phyloP scores from a whole-genome alignment of 2,888 invertebrate genomes.

The Epinotia ramella region DNA sequence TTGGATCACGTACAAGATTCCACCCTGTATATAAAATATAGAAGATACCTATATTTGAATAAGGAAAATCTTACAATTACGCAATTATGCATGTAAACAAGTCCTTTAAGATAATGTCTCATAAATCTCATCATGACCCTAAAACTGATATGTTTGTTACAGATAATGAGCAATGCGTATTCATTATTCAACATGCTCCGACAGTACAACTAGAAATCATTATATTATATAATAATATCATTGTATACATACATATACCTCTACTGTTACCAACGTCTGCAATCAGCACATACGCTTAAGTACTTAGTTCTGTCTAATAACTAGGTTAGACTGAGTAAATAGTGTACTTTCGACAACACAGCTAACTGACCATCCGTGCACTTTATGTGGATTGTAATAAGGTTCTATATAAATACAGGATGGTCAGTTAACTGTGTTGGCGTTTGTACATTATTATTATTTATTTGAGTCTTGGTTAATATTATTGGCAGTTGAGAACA shows the following conservation, averaged over 20 bases:
- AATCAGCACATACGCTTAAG: not conserved
- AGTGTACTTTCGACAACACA: too few species aligned
- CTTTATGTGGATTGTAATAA: too few species aligned
- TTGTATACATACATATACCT: not conserved
- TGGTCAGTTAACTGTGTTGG: too few species aligned
- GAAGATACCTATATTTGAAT: too few species aligned
- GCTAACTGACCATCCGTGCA: too few species aligned
- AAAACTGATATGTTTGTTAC: conserved; percentile 53
- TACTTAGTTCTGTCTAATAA: too few species aligned
- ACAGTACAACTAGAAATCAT: conserved; percentile 57
- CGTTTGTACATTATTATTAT: too few species aligned
- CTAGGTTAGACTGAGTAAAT: not conserved
- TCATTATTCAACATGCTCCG: conserved; percentile 73
- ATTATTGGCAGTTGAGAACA: too few species aligned
- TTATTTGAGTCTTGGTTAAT: too few species aligned
- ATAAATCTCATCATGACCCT: not conserved
- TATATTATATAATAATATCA: not conserved
- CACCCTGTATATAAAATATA: too few species aligned
- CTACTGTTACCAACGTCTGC: not conserved
- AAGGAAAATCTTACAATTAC: not conserved
- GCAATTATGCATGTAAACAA: not conserved
- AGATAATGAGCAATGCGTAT: conserved; percentile 69
- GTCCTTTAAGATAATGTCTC: not conserved
- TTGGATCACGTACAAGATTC: too few species aligned
- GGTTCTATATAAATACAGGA: too few species aligned